Percentiles rank a stretch among this genome's conserved stretches.
These are phyloP conservation scores for Orthosia gracilis DNA, from an alignment of 2,888 invertebrate genomes.

Conservation along the genomic window DNA sequence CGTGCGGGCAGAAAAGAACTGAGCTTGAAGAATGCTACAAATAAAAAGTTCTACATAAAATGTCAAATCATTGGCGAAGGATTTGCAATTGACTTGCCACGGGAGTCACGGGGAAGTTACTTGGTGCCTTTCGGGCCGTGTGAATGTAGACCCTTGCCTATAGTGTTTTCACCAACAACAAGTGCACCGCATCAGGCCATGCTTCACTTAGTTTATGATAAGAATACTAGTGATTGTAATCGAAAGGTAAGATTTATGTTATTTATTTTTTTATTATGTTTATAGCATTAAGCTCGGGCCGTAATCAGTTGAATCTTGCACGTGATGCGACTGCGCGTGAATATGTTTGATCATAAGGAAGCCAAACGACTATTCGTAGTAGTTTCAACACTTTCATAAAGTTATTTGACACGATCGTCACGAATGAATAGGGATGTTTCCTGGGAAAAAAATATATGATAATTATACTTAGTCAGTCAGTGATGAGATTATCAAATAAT, in stretches of 20 bases:
- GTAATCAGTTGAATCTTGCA: too few relatives aligned
- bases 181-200: slow-evolving; percentile 76
- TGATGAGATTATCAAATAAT: too few relatives aligned
- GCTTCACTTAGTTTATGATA: slow-evolving; percentile 81
- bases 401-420: too few relatives aligned
- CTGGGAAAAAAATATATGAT: too few relatives aligned
- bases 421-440: too few relatives aligned
- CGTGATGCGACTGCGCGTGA: too few relatives aligned
- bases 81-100: slow-evolving; percentile 81
- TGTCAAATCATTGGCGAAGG: slow-evolving; percentile 86
- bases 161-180: slow-evolving; percentile 79
- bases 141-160: slow-evolving; percentile 81
- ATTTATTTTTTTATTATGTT: too few relatives aligned
- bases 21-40: slow-evolving; percentile 81
- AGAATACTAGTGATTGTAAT: slow-evolving; percentile 77
- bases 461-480: too few relatives aligned
- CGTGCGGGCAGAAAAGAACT: slow-evolving; percentile 83
- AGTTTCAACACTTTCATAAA: too few relatives aligned
- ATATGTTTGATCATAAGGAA: too few relatives aligned
- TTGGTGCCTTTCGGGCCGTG: slow-evolving; percentile 79
- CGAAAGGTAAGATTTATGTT: slow-evolving; percentile 77
- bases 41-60: slow-evolving; percentile 81
- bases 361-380: too few relatives aligned
- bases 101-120: slow-evolving; percentile 79
- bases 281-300: too few relatives aligned